Evolutionary conservation across 2,888 invertebrate species (phyloP), one percentile per base, ranked within the genome.

Genomic region (Globia sparganii): DNA sequence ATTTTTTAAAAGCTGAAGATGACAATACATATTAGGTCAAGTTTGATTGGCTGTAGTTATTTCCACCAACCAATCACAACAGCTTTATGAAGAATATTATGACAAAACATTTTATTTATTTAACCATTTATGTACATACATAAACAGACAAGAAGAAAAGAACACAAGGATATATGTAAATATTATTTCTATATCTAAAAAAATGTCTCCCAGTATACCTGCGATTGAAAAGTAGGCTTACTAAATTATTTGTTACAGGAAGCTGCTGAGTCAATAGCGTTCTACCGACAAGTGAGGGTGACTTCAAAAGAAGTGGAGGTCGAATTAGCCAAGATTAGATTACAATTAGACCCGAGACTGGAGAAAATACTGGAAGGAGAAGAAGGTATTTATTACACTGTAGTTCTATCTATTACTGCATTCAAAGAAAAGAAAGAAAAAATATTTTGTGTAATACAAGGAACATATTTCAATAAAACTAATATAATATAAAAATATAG

Each of bases 191-290:
- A n/a, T 11, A 4, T 56, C 4, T 56, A 56, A 11, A 53, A 4
- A 53, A 9, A 53, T n/a, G n/a, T 53, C n/a, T 53, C n/a, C 53
- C n/a, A 56, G 53, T 0, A n/a, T 56, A n/a, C n/a, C 4, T 56
- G 53, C 4, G n/a, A 53, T n/a, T 4, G 11, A 4, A 56, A 1
- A 4, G n/a, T n/a, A n/a, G 53, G n/a, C 25, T 34, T 0, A 74
- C 1, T 1, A 6, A 66, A 18, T 25, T 15, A 13, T 2, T 21
- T 66, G 43, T 91, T 91, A 18, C 87, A 95, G 95, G 95, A 94
- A 84, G 95, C 95, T 11, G 92, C 92, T 0, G 87, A 91, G 59
- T 91, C 95, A 0, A 90, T 95, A 79, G 93, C 95, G 0, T 95
- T 95, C 78, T 95, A 95, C 83, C 88, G 93, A 59, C 90, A 91